phyloP scores from a whole-genome alignment of 2,113 vertebrate species.

The Cyanocitta stelleri region DNA sequence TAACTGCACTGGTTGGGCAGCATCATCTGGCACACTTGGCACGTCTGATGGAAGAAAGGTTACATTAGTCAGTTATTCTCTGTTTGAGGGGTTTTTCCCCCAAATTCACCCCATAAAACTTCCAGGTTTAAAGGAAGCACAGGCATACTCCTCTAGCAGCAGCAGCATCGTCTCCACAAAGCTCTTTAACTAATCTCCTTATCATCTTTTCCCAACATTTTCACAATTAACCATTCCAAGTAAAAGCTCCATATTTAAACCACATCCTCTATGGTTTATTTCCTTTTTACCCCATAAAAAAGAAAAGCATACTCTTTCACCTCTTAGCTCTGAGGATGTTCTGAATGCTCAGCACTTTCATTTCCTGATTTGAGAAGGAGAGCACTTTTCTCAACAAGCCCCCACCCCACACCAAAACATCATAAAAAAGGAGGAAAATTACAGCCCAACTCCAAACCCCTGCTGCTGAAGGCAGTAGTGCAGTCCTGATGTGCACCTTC shows the following conservation, averaged over 20 bases:
- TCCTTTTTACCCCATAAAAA: not conserved
- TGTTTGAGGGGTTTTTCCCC: accelerated
- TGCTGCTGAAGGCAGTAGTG: not conserved
- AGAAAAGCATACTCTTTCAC: not conserved
- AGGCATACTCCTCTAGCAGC: not conserved
- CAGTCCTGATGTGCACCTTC: not conserved
- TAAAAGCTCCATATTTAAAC: not conserved
- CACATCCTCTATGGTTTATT: not conserved
- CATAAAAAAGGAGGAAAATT: not conserved
- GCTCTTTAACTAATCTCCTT: not conserved
- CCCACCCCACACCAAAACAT: not conserved
- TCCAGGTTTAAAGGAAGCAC: not conserved
- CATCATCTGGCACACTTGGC: conserved; percentile 91
- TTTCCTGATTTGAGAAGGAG: not conserved
- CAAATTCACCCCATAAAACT: not conserved
- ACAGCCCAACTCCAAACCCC: accelerated
- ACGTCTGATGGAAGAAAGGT: conserved; percentile 74
- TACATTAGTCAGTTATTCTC: not conserved
- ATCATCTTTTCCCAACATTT: not conserved
- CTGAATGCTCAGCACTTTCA: not conserved
- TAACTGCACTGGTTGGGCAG: conserved; percentile 95
- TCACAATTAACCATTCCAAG: not conserved
- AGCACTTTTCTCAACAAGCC: not conserved
- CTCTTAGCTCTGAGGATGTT: not conserved
- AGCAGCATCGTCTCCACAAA: not conserved